Conservation (phyloP, 2,113 vertebrate species). For the Neopipo cinnamomea region DNA sequence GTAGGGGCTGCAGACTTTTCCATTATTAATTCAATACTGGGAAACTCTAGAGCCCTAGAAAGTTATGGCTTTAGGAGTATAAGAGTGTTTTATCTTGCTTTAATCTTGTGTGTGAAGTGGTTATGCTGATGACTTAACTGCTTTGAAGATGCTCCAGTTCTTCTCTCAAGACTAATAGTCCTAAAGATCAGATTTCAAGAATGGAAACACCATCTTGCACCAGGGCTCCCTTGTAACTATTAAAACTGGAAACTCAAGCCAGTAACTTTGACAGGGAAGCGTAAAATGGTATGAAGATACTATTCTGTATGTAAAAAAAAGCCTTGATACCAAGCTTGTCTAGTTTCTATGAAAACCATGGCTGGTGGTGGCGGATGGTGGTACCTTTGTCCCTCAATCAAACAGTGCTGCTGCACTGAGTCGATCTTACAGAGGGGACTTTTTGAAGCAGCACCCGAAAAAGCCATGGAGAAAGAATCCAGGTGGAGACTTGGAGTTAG, state of each 20-base stretch:
- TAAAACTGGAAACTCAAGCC: neutral
- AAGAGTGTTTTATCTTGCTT: neutral
- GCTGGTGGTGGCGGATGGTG: neutral
- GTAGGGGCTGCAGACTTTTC: neutral
- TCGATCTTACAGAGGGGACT: neutral
- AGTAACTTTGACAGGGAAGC: neutral
- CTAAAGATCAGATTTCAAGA: neutral
- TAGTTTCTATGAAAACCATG: neutral
- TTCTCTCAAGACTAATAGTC: neutral
- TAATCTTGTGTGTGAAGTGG: neutral
- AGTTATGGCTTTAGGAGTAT: neutral
- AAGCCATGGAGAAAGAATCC: neutral
- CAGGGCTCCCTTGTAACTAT: neutral
- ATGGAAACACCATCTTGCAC: neutral
- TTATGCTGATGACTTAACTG: neutral
- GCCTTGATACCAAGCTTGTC: neutral
- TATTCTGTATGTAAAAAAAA: neutral
- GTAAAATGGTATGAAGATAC: neutral
- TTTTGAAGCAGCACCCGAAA: neutral
- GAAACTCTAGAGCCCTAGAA: neutral
- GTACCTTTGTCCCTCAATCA: neutral
- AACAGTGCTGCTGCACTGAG: fast-evolving
- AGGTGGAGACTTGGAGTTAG: neutral
- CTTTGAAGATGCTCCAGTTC: neutral
- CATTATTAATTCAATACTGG: neutral